phyloP scores from a whole-genome alignment of 2,797 vertebrate species.

The Hylomyscus alleni region DNA sequence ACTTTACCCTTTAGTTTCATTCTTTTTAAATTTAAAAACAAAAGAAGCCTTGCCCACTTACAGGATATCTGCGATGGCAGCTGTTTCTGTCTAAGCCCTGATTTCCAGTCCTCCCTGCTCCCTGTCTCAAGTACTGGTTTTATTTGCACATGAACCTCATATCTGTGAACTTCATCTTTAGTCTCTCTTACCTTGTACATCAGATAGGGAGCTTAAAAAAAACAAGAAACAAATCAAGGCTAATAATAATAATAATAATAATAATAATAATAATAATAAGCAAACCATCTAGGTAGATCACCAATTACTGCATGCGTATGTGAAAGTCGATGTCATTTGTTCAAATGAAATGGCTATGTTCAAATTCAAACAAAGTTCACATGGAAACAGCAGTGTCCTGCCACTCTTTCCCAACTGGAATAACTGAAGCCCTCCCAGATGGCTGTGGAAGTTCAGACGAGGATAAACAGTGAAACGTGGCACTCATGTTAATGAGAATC shows the following conservation, averaged over 20 bases:
- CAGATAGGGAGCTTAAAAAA: background rate
- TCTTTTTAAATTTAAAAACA: slow-evolving; percentile 45
- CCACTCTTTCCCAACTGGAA: background rate
- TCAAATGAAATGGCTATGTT: background rate
- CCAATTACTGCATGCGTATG: background rate
- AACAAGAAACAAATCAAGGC: background rate
- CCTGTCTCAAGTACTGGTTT: background rate
- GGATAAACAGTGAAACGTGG: background rate
- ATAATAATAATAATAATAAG: no score
- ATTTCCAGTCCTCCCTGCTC: background rate
- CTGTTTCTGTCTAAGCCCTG: background rate
- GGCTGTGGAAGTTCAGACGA: background rate
- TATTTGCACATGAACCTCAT: background rate
- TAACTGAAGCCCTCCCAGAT: background rate
- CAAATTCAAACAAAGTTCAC: background rate
- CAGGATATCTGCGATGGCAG: background rate
- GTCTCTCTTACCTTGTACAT: background rate
- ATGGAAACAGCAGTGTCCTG: background rate
- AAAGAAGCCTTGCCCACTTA: background rate
- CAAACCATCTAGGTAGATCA: background rate
- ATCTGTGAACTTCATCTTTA: background rate
- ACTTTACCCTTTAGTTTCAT: background rate
- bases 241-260: background rate
- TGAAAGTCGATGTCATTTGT: background rate
- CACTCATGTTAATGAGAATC: background rate